phyloP scores from a whole-genome alignment of 2,113 vertebrate genomes.

The Tachysurus vachellii region DNA sequence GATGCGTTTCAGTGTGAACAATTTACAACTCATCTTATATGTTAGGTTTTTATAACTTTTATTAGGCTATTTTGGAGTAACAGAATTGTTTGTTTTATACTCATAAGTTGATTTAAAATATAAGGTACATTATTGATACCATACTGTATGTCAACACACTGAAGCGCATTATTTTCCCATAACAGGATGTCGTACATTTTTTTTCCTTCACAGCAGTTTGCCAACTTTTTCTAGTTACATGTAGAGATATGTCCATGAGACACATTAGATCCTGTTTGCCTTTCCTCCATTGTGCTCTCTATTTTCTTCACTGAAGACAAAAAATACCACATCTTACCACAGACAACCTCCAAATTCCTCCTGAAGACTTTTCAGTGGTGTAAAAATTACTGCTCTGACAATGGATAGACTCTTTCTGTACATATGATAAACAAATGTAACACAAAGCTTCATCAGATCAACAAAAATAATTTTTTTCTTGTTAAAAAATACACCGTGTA shows the following conservation, averaged over 20 bases:
- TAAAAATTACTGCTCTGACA: not conserved
- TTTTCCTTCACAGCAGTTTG: not conserved
- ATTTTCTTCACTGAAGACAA: not conserved
- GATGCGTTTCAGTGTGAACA: not conserved
- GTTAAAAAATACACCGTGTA: not conserved
- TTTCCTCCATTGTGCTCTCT: not conserved
- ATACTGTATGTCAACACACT: not conserved
- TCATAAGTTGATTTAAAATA: not conserved
- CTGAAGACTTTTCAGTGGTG: not conserved
- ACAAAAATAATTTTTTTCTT: not conserved
- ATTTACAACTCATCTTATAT: not conserved
- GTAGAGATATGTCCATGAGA: not conserved
- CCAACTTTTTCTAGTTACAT: not conserved
- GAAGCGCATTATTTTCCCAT: not conserved
- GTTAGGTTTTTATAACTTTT: not conserved
- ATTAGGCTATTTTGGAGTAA: not conserved
- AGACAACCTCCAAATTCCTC: not conserved
- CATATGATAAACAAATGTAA: not conserved
- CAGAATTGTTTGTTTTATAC: not conserved
- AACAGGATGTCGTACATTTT: not conserved
- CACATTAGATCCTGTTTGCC: not conserved
- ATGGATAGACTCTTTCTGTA: not conserved
- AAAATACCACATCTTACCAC: not conserved
- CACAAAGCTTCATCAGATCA: not conserved
- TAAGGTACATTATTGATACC: not conserved